A percentile compares a stretch with the other conserved stretches of the same genome.
These are phyloP conservation scores for Marmota monax DNA, from an alignment of 2,113 vertebrate species.

Conservation along the genomic window DNA sequence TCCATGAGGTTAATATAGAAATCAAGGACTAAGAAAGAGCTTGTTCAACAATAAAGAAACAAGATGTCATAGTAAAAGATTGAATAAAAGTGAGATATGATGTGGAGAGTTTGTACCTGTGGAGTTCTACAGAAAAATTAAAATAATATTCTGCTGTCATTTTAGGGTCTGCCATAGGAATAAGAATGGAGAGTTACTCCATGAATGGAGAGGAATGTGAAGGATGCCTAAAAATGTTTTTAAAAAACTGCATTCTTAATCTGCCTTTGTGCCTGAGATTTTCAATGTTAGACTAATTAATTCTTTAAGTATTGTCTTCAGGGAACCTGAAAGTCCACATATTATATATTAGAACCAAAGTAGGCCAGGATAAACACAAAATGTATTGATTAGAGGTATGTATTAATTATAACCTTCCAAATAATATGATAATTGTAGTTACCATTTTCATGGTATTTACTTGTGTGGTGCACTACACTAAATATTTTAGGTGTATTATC, in stretches of 20 bases:
- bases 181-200: not conserved
- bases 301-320: constrained; percentile 10
- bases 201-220: not conserved
- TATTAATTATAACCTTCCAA: constrained; percentile 31
- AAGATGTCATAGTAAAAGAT: not conserved
- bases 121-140: not conserved
- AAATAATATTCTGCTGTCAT: not conserved
- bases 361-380: not conserved
- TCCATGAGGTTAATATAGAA: constrained; percentile 35
- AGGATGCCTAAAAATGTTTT: not conserved
- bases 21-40: constrained; percentile 29
- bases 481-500: constrained; percentile 22
- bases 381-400: constrained; percentile 13
- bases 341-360: not conserved
- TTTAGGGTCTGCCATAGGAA: not conserved
- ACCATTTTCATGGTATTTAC: not conserved
- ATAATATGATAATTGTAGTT: not conserved
- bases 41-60: not conserved
- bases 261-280: not conserved
- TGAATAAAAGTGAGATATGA: not conserved
- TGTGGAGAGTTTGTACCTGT: not conserved
- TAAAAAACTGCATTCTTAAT: not conserved
- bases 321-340: not conserved
- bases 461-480: not conserved
- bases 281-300: not conserved